These are phyloP conservation scores for Pagetopsis macropterus DNA, from an alignment of 2,797 vertebrate species.

Conservation along the genomic window DNA sequence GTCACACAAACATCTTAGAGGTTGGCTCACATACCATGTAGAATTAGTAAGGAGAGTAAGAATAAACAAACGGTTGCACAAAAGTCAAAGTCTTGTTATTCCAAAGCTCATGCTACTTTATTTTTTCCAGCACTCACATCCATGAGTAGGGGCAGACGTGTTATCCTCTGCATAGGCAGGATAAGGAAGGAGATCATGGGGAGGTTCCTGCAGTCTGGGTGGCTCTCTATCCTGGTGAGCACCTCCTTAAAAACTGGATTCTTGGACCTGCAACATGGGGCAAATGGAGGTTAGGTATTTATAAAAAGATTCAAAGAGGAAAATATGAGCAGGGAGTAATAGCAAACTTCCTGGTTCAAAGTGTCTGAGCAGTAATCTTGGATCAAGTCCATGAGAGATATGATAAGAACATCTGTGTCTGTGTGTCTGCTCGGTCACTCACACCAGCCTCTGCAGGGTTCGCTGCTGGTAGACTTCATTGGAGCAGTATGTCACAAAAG, in stretches of 20 bases:
- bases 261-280: constrained; percentile 82
- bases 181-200: constrained; percentile 99
- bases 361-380: constrained; percentile 23
- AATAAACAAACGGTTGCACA: constrained; percentile 62
- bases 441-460: constrained; percentile 93
- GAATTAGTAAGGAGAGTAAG: constrained; percentile 7
- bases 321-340: not conserved
- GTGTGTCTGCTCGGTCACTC: constrained; percentile 73
- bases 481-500: constrained; percentile 96
- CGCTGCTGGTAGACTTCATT: constrained; percentile 99
- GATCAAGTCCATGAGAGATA: constrained; percentile 29
- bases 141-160: constrained; percentile 95
- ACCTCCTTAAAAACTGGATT: constrained; percentile 92
- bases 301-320: constrained; percentile 8
- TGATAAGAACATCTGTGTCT: constrained; percentile 27
- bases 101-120: constrained; percentile 32
- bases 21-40: constrained; percentile 26
- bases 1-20: constrained; percentile 39
- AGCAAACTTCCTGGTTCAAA: constrained; percentile 18
- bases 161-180: constrained; percentile 98
- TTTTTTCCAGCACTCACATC: constrained; percentile 86
- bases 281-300: not conserved
- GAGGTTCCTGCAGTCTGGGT: constrained; percentile 92
- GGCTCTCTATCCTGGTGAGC: constrained; percentile 88
- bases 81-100: constrained; percentile 53